Evolutionary conservation across 2,797 vertebrate genomes (phyloP).

Genomic region (Cossypha dichroa): DNA sequence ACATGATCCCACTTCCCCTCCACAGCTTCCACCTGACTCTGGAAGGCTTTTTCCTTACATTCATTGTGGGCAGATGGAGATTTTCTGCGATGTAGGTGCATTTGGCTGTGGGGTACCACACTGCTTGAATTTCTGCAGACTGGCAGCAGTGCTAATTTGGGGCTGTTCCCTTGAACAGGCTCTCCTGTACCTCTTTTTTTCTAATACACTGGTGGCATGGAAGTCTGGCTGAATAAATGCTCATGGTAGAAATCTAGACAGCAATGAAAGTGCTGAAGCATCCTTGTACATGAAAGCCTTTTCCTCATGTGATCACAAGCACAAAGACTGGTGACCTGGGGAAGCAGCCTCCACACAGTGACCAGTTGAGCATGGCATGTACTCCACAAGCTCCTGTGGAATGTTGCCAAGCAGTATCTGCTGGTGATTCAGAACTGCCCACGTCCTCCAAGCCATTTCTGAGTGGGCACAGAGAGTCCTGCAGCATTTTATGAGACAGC

Average conservation of each 20-base stretch:
- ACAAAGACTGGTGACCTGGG: not conserved
- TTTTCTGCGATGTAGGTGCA: not conserved
- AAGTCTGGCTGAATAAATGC: not conserved
- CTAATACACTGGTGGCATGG: too few species aligned
- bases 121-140: not conserved
- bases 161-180: not conserved
- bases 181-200: not conserved
- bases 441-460: not conserved
- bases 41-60: not conserved
- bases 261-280: not conserved
- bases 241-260: not conserved
- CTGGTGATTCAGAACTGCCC: not conserved
- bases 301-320: not conserved
- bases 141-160: not conserved
- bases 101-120: accelerated
- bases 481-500: not conserved
- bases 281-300: not conserved
- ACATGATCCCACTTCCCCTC: not conserved
- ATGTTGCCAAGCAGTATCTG: not conserved
- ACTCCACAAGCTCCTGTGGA: not conserved
- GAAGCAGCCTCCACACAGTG: not conserved
- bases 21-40: accelerated
- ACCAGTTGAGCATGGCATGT: not conserved
- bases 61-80: not conserved
- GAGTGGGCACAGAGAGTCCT: not conserved